These are phyloP conservation scores for Heterotilapia buettikoferi DNA, from an alignment of 2,113 vertebrate genomes.

Conservation along the genomic window DNA sequence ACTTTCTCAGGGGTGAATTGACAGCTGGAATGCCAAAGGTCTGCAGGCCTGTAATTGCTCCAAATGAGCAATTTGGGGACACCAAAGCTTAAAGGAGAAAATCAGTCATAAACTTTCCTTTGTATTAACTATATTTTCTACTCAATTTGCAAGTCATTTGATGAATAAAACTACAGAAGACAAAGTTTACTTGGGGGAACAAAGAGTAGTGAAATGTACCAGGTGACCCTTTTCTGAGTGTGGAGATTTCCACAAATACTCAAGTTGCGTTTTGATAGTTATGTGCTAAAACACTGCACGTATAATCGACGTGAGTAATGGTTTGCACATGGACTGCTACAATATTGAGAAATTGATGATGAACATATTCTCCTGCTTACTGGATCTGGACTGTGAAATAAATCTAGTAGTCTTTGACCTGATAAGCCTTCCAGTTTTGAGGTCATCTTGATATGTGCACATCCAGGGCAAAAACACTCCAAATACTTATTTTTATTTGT, in stretches of 20 bases:
- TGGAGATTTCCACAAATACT: not conserved
- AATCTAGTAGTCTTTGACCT: not conserved
- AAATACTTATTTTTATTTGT: not conserved
- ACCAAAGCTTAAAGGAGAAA: not conserved
- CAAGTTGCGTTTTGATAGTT: not conserved
- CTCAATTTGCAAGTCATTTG: not conserved
- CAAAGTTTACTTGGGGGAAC: not conserved
- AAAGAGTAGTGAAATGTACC: not conserved
- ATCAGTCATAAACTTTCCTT: no score
- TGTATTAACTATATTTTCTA: not conserved
- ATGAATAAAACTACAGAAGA: not conserved
- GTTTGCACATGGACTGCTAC: not conserved
- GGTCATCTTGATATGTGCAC: not conserved
- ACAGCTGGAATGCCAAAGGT: not conserved
- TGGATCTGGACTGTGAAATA: not conserved
- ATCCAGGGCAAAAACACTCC: not conserved
- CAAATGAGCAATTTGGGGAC: not conserved
- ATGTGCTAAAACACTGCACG: not conserved
- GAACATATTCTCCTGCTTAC: not conserved
- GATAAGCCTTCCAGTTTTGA: not conserved
- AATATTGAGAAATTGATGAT: not conserved
- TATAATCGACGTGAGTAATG: not conserved
- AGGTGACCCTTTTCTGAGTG: not conserved
- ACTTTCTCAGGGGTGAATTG: not conserved
- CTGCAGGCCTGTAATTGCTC: not conserved